These are phyloP conservation scores for Drosophila borborema DNA, from an alignment of 2,888 invertebrate species.

Conservation along the genomic window DNA sequence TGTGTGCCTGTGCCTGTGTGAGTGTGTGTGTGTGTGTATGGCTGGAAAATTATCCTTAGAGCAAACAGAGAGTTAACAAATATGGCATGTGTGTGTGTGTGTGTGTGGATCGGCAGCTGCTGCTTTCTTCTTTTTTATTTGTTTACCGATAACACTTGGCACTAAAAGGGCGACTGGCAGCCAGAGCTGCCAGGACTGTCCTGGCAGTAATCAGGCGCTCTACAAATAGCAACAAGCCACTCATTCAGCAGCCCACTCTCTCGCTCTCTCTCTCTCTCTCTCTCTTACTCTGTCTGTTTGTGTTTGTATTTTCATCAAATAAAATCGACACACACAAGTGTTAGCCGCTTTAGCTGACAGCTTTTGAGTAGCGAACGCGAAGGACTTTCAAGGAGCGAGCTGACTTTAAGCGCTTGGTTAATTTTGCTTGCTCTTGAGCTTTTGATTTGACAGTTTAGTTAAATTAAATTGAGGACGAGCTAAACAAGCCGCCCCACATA, in stretches of 20 bases:
- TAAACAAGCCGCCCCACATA: conserved; percentile 42
- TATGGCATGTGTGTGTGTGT: conserved; percentile 27
- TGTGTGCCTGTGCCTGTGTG: conserved; percentile 8
- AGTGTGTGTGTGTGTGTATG: conserved; percentile 27
- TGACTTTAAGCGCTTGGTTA: conserved; percentile 76
- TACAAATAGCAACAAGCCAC: conserved; percentile 79
- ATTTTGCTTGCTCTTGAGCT: conserved; percentile 64
- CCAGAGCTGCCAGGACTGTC: conserved; percentile 52
- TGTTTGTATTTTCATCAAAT: conserved; percentile 79
- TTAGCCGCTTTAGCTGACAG: conserved; percentile 79
- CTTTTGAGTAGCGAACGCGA: conserved; percentile 20
- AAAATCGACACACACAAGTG: conserved; percentile 81
- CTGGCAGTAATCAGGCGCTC: conserved; percentile 80
- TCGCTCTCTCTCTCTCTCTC: neutral
- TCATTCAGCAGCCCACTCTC: conserved; percentile 35
- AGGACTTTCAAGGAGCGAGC: conserved; percentile 27
- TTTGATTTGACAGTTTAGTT: conserved; percentile 81
- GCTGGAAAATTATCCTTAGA: conserved; percentile 74
- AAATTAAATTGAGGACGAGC: conserved; percentile 74
- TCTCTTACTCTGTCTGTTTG: conserved; percentile 43
- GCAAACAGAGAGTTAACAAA: conserved; percentile 68
- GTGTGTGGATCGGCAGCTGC: conserved; percentile 20
- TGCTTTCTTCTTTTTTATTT: conserved; percentile 70
- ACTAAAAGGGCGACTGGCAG: conserved; percentile 69
- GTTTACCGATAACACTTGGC: conserved; percentile 81